Percentiles rank a stretch among this genome's conserved stretches.
Evolutionary conservation across 2,797 vertebrate species (phyloP).

Genomic region (Eulemur rubriventer): DNA sequence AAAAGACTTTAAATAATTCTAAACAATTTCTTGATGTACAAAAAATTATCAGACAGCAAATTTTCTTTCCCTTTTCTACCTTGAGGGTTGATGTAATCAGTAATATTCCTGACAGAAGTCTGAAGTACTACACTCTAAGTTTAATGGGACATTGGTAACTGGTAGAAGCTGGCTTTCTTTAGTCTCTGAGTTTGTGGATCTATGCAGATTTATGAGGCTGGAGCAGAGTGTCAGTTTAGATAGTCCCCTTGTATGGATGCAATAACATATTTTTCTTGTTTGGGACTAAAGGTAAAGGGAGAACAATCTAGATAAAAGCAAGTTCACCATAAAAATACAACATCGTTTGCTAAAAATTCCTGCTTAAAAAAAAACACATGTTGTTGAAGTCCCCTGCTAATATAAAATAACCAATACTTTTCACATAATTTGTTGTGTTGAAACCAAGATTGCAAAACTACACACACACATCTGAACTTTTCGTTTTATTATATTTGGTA

Average conservation of each 20-base stretch:
- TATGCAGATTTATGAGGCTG: neutral
- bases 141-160: neutral
- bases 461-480: neutral
- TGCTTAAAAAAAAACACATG: neutral
- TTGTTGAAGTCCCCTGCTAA: neutral
- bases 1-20: neutral
- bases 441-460: neutral
- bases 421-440: neutral
- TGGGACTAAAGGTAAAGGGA: neutral
- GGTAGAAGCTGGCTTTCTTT: neutral
- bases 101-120: neutral
- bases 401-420: neutral
- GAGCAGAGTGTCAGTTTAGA: neutral
- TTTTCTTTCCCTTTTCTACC: neutral
- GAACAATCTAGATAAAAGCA: neutral
- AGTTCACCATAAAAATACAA: neutral
- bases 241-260: neutral
- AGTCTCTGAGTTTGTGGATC: neutral
- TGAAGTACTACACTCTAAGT: neutral
- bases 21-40: neutral
- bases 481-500: neutral
- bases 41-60: neutral
- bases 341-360: neutral
- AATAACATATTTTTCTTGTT: neutral
- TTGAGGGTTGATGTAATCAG: neutral